Percentiles rank a stretch among this genome's conserved stretches.
These are phyloP conservation scores for Pygoscelis adeliae DNA, from an alignment of 2,113 vertebrate species.

Conservation along the genomic window DNA sequence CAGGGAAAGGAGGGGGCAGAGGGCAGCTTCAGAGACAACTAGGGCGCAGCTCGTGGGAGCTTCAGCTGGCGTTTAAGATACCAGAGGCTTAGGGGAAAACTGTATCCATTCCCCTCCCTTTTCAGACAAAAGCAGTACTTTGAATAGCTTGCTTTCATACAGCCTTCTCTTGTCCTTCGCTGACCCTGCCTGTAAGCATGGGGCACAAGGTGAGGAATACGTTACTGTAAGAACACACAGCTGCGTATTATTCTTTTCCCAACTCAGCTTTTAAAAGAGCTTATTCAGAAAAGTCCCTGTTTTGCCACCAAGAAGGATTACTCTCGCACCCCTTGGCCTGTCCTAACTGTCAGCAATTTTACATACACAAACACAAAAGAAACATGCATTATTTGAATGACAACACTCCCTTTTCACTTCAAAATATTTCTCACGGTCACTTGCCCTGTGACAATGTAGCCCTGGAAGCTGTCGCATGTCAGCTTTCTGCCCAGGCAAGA, in stretches of 20 bases:
- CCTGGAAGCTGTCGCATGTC: neutral
- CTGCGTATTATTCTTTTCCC: neutral
- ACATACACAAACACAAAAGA: neutral
- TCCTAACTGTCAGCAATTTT: neutral
- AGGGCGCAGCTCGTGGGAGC: constrained; percentile 30
- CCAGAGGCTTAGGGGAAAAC: neutral
- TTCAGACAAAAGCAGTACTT: constrained; percentile 42
- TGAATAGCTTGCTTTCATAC: neutral
- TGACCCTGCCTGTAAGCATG: neutral
- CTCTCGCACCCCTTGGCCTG: neutral
- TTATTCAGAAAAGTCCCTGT: neutral
- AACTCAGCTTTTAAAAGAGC: neutral
- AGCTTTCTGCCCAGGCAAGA: neutral
- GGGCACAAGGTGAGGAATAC: neutral
- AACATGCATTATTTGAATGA: neutral
- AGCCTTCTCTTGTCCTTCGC: neutral
- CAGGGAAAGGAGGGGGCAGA: neutral
- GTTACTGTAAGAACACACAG: neutral
- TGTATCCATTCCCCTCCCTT: neutral
- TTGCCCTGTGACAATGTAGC: neutral
- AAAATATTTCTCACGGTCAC: neutral
- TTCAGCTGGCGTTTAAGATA: neutral
- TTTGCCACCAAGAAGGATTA: neutral
- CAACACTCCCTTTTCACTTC: neutral
- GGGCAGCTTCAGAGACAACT: neutral